A percentile compares a stretch with the other conserved stretches of the same genome.
These are phyloP conservation scores for Xestia c-nigrum DNA, from an alignment of 2,888 invertebrate genomes.

Conservation along the genomic window DNA sequence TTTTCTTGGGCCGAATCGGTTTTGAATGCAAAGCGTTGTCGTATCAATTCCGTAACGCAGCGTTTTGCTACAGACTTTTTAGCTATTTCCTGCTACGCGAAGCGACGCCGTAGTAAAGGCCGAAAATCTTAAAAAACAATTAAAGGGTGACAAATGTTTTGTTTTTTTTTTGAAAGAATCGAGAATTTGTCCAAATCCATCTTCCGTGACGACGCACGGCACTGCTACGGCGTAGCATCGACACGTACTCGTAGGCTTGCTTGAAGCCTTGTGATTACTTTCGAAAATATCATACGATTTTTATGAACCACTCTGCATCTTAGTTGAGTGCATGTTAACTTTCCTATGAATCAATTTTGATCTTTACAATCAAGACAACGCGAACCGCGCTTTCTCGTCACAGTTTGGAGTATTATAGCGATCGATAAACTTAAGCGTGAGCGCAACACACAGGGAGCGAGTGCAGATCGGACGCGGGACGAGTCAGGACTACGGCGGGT, in stretches of 20 bases:
- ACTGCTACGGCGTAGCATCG: conserved; percentile 4
- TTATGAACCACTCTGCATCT: not conserved
- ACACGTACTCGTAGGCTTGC: not conserved
- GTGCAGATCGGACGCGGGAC: not conserved
- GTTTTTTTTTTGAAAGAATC: not conserved
- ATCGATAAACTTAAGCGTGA: not conserved
- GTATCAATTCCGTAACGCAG: not conserved
- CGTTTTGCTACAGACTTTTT: not conserved
- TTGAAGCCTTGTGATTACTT: not conserved
- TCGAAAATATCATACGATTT: not conserved
- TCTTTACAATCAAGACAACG: not conserved
- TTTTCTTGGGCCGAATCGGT: not conserved
- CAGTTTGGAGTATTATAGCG: not conserved
- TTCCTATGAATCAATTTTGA: not conserved
- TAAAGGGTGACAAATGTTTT: not conserved
- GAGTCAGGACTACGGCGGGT: not conserved
- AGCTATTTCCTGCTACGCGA: not conserved
- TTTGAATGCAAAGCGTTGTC: not conserved
- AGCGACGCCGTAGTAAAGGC: conserved; percentile 10
- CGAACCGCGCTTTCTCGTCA: not conserved
- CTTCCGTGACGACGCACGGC: conserved; percentile 2
- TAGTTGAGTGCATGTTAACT: not conserved
- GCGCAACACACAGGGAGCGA: not conserved
- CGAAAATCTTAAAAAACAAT: not conserved
- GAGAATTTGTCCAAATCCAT: not conserved